Evolutionary conservation across 2,888 invertebrate species (phyloP), one percentile per base, ranked within the genome.

Genomic region (Rugalucina vietnamica): DNA sequence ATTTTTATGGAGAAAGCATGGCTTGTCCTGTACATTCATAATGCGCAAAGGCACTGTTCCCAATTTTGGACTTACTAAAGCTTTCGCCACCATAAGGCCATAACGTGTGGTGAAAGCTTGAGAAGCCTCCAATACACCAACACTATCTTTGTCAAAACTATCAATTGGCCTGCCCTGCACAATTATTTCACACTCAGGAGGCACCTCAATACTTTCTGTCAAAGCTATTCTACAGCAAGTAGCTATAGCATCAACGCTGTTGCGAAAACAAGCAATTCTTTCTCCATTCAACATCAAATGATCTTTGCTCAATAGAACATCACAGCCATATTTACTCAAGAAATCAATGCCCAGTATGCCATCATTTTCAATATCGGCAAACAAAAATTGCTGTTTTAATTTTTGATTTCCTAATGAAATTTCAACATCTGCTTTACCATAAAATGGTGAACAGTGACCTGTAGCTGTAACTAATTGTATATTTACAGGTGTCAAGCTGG

Each of bases 21-120:
- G 70, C 32, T 77, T 34, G 34, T n/a, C 39, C n/a, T 32, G 8
- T 18, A 83, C 10, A 39, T 79, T 79, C n/a, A 54, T 60, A 12
- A 76, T 75, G 32, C 76, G 36, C 12, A 85, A 27, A 39, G 85
- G 82, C n/a, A 85, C 43, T 24, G n/a, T 14, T 3, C 72, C 80
- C 8, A 27, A 65, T 18, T 36, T 57, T n/a, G 54, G n/a, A 65
- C 76, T 43, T 18, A 82, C 65, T n/a, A 85, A 54, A 5, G 79
- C 32, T 34, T 72, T 81, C 29, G 73, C 82, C 24, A 82, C 34
- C 24, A 73, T 18, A 3, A 77, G 27, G 27, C 77, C 69, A 60
- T 29, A 39, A 72, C 77, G 72, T 21, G 32, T 34, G 14, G 37
- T 27, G n/a, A 82, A 71, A 18, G 27, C 27, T 43, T n/a, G 14